Conservation (phyloP, 35 echinoderm and acorn worm species). For the Lytechinus variegatus region DNA sequence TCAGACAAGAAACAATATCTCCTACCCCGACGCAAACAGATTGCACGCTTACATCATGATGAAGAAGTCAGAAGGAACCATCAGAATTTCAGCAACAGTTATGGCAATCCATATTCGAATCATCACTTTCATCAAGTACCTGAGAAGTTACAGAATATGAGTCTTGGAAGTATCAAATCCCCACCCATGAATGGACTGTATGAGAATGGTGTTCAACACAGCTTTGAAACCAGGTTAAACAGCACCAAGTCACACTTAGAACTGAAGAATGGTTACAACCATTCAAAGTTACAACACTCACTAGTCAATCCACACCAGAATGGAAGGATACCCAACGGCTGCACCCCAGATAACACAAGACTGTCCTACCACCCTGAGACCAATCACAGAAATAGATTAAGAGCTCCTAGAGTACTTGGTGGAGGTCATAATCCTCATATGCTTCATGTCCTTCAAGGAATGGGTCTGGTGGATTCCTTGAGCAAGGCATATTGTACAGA, state of each 20-base stretch:
- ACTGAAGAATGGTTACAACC: slow-evolving; percentile 49
- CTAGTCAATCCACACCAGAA: slow-evolving; percentile 45
- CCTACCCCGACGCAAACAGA: slow-evolving; percentile 41
- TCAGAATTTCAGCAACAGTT: not conserved
- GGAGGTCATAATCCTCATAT: slow-evolving; percentile 48
- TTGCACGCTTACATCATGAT: slow-evolving; percentile 35
- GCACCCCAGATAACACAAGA: slow-evolving; percentile 21
- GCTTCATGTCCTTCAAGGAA: slow-evolving; percentile 49
- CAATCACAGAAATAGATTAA: not conserved
- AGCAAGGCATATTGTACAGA: slow-evolving; percentile 71
- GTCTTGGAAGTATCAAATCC: not conserved
- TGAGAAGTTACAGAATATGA: slow-evolving; percentile 8
- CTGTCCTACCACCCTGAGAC: slow-evolving; percentile 45
- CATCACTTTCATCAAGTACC: not conserved
- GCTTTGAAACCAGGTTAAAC: not conserved
- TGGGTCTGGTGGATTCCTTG: slow-evolving; percentile 68
- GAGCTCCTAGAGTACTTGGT: not conserved
- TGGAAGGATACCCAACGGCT: slow-evolving; percentile 49
- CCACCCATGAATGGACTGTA: slow-evolving; percentile 27
- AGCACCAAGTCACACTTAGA: slow-evolving; percentile 36
- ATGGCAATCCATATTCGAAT: not conserved
- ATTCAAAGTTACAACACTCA: slow-evolving; percentile 53
- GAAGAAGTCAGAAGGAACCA: slow-evolving; percentile 34
- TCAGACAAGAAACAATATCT: slow-evolving; percentile 49
- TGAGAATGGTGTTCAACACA: slow-evolving; percentile 43